A percentile compares a stretch with the other conserved stretches of the same genome.
These are phyloP conservation scores for Mellilla xanthometata DNA, from an alignment of 2,888 invertebrate species.

Conservation along the genomic window DNA sequence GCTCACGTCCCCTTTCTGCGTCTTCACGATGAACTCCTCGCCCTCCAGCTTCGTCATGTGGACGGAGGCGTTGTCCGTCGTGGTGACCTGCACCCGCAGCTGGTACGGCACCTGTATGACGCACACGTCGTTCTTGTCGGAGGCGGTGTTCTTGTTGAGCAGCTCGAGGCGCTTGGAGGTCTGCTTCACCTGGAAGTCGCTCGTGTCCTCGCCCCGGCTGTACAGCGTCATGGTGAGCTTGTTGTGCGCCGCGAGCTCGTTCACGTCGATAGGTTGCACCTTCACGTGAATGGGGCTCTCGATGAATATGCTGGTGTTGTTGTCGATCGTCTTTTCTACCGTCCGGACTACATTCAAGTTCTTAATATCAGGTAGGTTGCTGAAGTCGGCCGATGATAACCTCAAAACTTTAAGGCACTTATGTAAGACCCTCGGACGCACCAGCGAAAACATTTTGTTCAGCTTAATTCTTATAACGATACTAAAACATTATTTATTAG, in stretches of 20 bases:
- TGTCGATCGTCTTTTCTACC: constrained; percentile 74
- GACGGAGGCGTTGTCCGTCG: constrained; percentile 70
- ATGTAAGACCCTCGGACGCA: constrained; percentile 64
- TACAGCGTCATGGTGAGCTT: constrained; percentile 73
- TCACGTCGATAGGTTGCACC: constrained; percentile 72
- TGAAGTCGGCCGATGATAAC: constrained; percentile 71
- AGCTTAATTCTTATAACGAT: constrained; percentile 23
- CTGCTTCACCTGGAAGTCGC: constrained; percentile 76
- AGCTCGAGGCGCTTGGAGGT: constrained; percentile 72
- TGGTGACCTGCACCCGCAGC: constrained; percentile 68
- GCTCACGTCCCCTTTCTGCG: constrained; percentile 64
- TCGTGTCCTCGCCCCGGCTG: constrained; percentile 67
- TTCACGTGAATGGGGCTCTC: constrained; percentile 79
- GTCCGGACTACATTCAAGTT: constrained; percentile 72
- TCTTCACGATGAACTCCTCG: constrained; percentile 70
- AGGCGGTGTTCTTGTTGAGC: constrained; percentile 65
- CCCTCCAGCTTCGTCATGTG: constrained; percentile 68
- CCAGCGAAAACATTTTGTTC: constrained; percentile 61
- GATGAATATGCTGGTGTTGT: constrained; percentile 71
- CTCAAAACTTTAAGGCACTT: constrained; percentile 78
- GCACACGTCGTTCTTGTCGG: constrained; percentile 71
- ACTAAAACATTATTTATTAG: constrained; percentile 41
- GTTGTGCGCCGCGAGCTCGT: constrained; percentile 68
- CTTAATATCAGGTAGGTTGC: constrained; percentile 68
- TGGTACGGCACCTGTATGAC: constrained; percentile 76